Evolutionary conservation across 2,113 vertebrate genomes (phyloP), one percentile per base, ranked within the genome.

Genomic region (Scatophagus argus): DNA sequence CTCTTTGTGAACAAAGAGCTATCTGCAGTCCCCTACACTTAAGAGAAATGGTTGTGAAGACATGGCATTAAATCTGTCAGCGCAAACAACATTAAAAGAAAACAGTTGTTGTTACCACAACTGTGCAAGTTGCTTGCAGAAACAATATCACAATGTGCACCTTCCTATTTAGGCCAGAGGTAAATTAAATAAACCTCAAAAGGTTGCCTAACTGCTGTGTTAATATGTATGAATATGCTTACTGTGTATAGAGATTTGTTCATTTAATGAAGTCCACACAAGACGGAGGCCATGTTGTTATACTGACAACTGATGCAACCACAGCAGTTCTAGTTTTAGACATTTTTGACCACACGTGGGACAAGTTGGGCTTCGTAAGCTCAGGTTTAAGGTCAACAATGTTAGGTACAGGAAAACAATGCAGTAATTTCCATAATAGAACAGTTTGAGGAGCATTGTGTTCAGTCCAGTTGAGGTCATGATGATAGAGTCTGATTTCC

Each of bases 1-100:
- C 46, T 74, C 47, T 74, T 64, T 69, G 47, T 62, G 74, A 60
- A 69, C 78, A 74, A 79, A 81, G 64, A 17, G n/a, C 31, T 23
- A 23, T 72, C 55, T 59, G 11, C 46, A 65, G 54, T 49, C 60
- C 67, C 39, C 21, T 43, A 41, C 71, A 64, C 63, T 32, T 6
- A 46, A 27, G 49, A 39, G 62, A 77, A 80, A 64, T 67, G 34
- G 38, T 25, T 66, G 47, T 39, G 46, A 68, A 54, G 65, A 69
- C 32, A 39, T n/a, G 6, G 32, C 51, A 63, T 72, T 81, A 77
- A 77, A 81, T 81, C 65, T 66, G 39, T 59, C 41, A 31, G 39
- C 43, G 25, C 29, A 54, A n/a, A 23, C 59, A 38, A 52, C 34
- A 7, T 46, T 43, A 34, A 38, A 23, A 77, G 23, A 68, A 49